These are phyloP conservation scores for Mystacides longicornis DNA, from an alignment of 2,888 invertebrate species.

Conservation along the genomic window DNA sequence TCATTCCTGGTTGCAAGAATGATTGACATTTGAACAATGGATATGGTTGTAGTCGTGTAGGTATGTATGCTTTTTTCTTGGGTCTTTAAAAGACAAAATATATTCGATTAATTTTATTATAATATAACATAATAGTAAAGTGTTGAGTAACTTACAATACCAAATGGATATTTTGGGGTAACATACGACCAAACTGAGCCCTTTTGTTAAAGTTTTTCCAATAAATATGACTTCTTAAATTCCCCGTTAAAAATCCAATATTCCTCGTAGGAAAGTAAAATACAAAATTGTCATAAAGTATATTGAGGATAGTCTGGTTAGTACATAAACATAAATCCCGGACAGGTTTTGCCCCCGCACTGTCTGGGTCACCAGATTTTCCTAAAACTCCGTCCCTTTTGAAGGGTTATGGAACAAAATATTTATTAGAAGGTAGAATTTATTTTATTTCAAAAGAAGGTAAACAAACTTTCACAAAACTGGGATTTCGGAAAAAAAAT, in stretches of 20 bases:
- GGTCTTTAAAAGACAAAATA: too few species aligned
- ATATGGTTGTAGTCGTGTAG: too few species aligned
- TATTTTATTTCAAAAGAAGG: constrained; percentile 2
- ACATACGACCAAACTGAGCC: too few species aligned
- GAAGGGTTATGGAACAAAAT: constrained; percentile 2
- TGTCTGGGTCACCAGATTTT: constrained; percentile 1
- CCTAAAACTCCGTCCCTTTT: not conserved
- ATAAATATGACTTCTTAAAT: not conserved
- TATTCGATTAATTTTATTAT: too few species aligned
- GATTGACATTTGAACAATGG: too few species aligned
- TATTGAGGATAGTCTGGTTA: not conserved
- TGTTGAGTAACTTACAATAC: too few species aligned
- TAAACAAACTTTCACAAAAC: not conserved
- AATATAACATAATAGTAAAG: too few species aligned
- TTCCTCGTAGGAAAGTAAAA: not conserved
- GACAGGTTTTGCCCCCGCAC: not conserved
- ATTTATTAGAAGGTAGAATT: not conserved
- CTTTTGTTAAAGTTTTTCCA: too few species aligned
- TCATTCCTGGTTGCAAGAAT: too few species aligned
- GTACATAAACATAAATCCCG: not conserved
- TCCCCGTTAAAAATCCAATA: not conserved
- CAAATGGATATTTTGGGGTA: too few species aligned
- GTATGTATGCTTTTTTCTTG: too few species aligned
- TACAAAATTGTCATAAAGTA: not conserved
- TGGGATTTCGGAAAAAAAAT: constrained; percentile 1